Conservation (phyloP, 2,113 vertebrate species). For the Pardalotus punctatus region DNA sequence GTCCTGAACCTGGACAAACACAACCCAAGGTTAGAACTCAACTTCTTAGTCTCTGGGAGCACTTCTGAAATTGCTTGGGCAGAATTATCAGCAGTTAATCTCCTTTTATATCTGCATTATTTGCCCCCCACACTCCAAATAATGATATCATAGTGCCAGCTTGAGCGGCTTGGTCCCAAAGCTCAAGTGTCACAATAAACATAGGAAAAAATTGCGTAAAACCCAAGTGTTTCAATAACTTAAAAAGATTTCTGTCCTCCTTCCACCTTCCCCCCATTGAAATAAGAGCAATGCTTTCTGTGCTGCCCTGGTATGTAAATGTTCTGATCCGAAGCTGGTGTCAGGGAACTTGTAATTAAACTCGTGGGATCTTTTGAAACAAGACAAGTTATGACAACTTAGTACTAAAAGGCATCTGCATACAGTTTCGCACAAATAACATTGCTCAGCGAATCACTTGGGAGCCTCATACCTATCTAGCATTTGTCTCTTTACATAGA, state of each 20-base stretch:
- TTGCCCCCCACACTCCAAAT: not conserved
- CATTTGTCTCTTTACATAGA: not conserved
- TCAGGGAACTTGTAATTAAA: not conserved
- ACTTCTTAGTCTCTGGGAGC: not conserved
- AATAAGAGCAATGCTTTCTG: not conserved
- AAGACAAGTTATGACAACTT: not conserved
- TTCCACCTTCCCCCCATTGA: not conserved
- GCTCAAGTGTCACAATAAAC: not conserved
- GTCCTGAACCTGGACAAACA: not conserved
- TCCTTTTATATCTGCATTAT: not conserved
- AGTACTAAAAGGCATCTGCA: not conserved
- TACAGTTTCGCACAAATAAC: not conserved
- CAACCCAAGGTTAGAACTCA: not conserved
- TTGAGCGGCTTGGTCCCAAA: not conserved
- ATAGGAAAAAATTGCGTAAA: not conserved
- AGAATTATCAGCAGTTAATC: not conserved
- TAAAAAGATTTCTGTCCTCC: not conserved
- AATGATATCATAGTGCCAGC: not conserved
- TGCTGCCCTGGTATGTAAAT: not conserved
- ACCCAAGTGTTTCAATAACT: not conserved
- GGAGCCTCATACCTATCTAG: not conserved
- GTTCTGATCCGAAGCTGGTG: not conserved
- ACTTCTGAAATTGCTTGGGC: not conserved
- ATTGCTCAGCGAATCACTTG: not conserved
- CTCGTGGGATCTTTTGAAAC: not conserved